Conservation (phyloP, 2,888 invertebrate species). For the Cheilosia scutellata region DNA sequence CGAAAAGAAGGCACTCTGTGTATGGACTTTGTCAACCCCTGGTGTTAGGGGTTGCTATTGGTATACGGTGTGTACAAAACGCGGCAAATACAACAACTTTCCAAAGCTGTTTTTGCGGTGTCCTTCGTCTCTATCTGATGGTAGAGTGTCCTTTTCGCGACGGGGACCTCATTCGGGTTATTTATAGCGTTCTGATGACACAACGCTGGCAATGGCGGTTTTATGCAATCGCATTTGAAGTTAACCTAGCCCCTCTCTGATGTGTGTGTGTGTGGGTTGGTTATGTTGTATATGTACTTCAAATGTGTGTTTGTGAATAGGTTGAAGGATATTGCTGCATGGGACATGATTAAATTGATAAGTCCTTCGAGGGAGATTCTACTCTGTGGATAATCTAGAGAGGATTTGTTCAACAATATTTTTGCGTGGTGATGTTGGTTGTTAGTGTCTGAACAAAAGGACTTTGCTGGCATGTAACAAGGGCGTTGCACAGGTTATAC, state of each 20-base stretch:
- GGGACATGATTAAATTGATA: conserved; percentile 75
- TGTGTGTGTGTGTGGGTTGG: conserved; percentile 10
- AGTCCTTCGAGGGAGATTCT: conserved; percentile 58
- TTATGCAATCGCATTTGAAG: conserved; percentile 71
- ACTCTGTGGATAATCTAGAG: conserved; percentile 60
- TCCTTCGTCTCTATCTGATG: conserved; percentile 36
- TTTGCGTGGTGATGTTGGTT: conserved; percentile 20
- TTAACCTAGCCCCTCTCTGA: conserved; percentile 18
- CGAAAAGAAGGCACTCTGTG: conserved; percentile 11
- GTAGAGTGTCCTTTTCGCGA: conserved; percentile 15
- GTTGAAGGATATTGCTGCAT: conserved; percentile 64
- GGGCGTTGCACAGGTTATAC: conserved; percentile 8
- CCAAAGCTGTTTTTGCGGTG: conserved; percentile 11
- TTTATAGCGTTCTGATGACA: conserved; percentile 71
- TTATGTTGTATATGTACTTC: neutral
- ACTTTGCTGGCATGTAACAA: conserved; percentile 20
- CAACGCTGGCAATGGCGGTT: conserved; percentile 58
- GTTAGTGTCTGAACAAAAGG: conserved; percentile 22
- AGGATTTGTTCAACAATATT: conserved; percentile 62
- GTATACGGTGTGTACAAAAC: neutral
- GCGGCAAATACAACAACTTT: conserved; percentile 47
- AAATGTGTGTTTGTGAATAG: conserved; percentile 8
- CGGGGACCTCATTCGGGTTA: conserved; percentile 49
- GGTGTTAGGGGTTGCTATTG: conserved; percentile 18
- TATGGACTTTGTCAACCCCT: conserved; percentile 42